Evolutionary conservation across 2,888 invertebrate species (phyloP).

Genomic region (Chydorus sphaericus): DNA sequence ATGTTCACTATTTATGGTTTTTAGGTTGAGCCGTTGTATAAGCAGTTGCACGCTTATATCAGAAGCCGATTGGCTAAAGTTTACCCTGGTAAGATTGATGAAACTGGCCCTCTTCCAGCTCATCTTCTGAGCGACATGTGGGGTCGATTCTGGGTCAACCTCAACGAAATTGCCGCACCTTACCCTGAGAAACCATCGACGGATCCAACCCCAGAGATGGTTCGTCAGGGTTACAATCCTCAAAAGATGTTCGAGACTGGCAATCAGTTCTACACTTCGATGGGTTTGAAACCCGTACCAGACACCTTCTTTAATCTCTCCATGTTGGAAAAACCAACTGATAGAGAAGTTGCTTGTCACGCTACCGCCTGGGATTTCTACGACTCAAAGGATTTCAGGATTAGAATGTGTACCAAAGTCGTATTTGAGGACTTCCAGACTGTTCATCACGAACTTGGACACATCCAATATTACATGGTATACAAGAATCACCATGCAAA

Average conservation of each 20-base stretch:
- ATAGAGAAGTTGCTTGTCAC: conserved; percentile 27
- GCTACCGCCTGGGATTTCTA: conserved; percentile 34
- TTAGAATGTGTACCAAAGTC: conserved; percentile 24
- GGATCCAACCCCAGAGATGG: conserved; percentile 21
- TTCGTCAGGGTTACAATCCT: conserved; percentile 17
- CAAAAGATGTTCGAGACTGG: conserved; percentile 24
- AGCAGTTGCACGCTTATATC: conserved; percentile 30
- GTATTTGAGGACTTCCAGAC: conserved; percentile 22
- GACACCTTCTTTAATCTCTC: conserved; percentile 30
- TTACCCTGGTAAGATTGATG: conserved; percentile 22
- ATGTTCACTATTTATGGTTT: too few species aligned
- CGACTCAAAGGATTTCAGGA: conserved; percentile 30
- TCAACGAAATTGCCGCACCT: conserved; percentile 21
- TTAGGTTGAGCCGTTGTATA: conserved; percentile 27
- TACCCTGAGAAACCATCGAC: conserved; percentile 22
- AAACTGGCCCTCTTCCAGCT: conserved; percentile 31
- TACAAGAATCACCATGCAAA: conserved; percentile 23
- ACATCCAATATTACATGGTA: conserved; percentile 24
- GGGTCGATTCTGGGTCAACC: conserved; percentile 24
- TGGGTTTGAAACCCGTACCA: conserved; percentile 30
- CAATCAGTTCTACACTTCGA: conserved; percentile 30
- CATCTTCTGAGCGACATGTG: conserved; percentile 31
- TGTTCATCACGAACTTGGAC: conserved; percentile 26
- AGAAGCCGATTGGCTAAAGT: conserved; percentile 24
- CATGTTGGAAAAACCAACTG: conserved; percentile 27